Evolutionary conservation across 2,888 invertebrate species (phyloP).

Genomic region (Sinhomidia bicolor): DNA sequence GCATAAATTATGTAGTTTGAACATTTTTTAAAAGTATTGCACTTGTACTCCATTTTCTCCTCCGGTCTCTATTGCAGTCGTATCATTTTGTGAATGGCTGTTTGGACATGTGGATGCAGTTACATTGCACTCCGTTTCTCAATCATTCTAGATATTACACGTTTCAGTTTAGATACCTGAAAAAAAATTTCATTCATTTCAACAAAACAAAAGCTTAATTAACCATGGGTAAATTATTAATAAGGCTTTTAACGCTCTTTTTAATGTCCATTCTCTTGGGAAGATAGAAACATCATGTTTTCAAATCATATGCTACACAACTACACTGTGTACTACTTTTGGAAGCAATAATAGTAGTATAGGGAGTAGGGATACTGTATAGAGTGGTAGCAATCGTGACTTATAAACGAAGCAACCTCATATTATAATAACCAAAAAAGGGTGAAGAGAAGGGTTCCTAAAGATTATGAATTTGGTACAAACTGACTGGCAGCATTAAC

Average conservation of each 20-base stretch:
- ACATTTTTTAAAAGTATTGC: too few species aligned
- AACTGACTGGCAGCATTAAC: neutral
- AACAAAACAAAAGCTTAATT: constrained; percentile 77
- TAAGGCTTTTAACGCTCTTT: constrained; percentile 80
- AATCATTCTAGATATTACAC: constrained; percentile 1
- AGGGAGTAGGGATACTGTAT: neutral
- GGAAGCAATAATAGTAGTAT: neutral
- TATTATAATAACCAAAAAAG: neutral
- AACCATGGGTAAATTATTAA: constrained; percentile 78
- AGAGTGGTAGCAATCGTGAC: neutral
- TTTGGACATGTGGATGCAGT: too few species aligned
- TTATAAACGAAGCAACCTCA: neutral
- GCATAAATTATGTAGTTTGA: too few species aligned
- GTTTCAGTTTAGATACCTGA: neutral
- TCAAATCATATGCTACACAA: too few species aligned
- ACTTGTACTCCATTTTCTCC: too few species aligned
- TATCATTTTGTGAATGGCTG: too few species aligned
- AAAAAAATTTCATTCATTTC: constrained; percentile 47
- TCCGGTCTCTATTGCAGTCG: too few species aligned
- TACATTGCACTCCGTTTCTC: too few species aligned
- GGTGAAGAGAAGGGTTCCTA: neutral
- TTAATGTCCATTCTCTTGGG: constrained; percentile 72
- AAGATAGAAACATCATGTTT: constrained; percentile 38
- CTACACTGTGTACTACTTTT: neutral
- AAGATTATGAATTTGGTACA: neutral